A percentile compares a stretch with the other conserved stretches of the same genome.
Conservation (phyloP, 1,140 invertebrate genomes). For the Heterodera carotae region DNA sequence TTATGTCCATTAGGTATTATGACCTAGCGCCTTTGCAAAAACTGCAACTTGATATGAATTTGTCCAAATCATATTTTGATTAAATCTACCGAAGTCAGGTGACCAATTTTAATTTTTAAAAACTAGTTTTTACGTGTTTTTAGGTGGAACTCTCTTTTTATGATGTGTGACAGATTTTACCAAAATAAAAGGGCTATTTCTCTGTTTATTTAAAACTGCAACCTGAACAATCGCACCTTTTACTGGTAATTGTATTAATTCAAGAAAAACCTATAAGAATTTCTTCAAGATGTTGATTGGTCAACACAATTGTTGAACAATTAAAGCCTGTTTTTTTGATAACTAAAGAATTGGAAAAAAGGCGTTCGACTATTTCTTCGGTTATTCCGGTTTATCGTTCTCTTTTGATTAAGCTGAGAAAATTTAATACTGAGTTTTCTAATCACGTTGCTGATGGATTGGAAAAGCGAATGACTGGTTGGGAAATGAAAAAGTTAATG, state of each 20-base stretch:
- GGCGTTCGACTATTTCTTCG: not conserved
- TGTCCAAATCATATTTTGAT: not conserved
- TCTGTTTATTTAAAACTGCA: not conserved
- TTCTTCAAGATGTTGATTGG: not conserved
- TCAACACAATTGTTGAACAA: not conserved
- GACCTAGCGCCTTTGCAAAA: no score
- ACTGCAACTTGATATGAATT: not conserved
- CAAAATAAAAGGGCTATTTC: not conserved
- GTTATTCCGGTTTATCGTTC: not conserved
- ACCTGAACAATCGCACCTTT: not conserved
- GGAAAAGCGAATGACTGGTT: not conserved
- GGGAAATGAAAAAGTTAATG: not conserved
- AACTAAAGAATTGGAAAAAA: not conserved
- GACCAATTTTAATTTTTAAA: not conserved
- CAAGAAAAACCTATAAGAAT: not conserved
- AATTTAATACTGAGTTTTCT: not conserved
- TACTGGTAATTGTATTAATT: not conserved
- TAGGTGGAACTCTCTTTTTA: not conserved
- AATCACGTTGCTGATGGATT: not conserved
- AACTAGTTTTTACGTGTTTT: not conserved
- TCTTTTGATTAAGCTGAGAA: not conserved
- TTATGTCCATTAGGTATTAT: no score
- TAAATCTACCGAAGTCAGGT: not conserved
- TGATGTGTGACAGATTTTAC: not conserved
- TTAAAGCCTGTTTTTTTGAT: not conserved